Base-by-base conservation (phyloP, 2,797 vertebrate species). In the Okamejei kenojei region DNA sequence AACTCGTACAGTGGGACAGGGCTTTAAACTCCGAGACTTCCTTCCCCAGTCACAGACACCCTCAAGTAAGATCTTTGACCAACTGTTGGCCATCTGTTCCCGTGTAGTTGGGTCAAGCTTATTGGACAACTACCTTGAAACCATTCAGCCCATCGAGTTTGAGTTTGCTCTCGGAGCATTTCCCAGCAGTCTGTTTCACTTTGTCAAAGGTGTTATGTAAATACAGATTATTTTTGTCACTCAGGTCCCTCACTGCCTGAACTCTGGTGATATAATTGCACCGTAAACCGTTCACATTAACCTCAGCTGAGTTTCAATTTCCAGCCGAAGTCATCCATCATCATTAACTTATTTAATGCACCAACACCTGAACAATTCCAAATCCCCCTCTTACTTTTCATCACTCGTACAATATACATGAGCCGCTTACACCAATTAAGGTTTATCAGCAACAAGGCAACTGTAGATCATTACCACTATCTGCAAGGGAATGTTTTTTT, bases 371-470 rank as follows among this genome's bases (percentile, higher is more conserved):
- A 61, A 88, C 1, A 88, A 65, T 88, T 65, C 82, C 61, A 19
- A 88, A 32, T 88, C 84, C 4, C 1, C 45, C 63, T 68, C 84
- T 88, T 68, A 7, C 61, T 86, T 0, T 19, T 63, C n/a, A 65
- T 68, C 7, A 35, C 17, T 68, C 76, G 90, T 71, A 45, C 71
- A 58, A 15, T 76, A n/a, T 38, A 76, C 68, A 29, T 45, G 38
- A 92, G 38, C 90, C 21, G 68, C 74, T 74, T 91, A 91, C 11
- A 45, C 76, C 90, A 74, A 74, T 76, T 73, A 76, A 74, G 68
- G 10, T 29, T 92, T 74, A 91, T n/a, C 68, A 58, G 35, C 68
- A 76, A 13, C 35, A 5, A 29, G 65, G 32, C 73, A 17, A 92
- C 90, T 17, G 23, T n/a, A 91, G 38, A 45, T 74, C 68, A 74